Evolutionary conservation across 2,888 invertebrate genomes (phyloP).

Genomic region (Quadroppia sp.): DNA sequence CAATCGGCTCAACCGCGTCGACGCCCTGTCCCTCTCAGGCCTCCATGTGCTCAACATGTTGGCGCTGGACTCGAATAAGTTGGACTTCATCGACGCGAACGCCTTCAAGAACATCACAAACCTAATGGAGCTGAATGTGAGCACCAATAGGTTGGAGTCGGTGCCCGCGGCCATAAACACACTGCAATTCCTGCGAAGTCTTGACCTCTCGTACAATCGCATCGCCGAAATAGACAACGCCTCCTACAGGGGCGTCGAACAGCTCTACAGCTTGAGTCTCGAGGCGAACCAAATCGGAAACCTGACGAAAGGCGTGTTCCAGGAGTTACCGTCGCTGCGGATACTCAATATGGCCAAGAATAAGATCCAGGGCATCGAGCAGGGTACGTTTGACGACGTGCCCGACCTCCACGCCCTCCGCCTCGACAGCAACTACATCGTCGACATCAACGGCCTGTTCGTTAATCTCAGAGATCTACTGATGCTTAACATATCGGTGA

Average conservation of each 20-base stretch:
- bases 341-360: conserved; percentile 81
- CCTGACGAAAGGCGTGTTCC: conserved; percentile 72
- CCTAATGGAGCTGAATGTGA: conserved; percentile 81
- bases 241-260: conserved; percentile 76
- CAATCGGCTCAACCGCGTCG: conserved; percentile 73
- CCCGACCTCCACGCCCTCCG: conserved; percentile 79
- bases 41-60: conserved; percentile 78
- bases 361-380: conserved; percentile 70
- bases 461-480: conserved; percentile 74
- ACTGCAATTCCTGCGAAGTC: conserved; percentile 76
- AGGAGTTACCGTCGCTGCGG: conserved; percentile 66
- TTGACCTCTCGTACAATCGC: conserved; percentile 87
- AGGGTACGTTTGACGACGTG: conserved; percentile 68
- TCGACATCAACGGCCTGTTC: conserved; percentile 76
- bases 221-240: conserved; percentile 74
- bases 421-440: conserved; percentile 76
- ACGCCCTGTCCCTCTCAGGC: conserved; percentile 81
- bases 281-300: conserved; percentile 83
- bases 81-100: conserved; percentile 76
- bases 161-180: conserved; percentile 77
- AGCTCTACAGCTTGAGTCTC: conserved; percentile 79
- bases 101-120: conserved; percentile 86
- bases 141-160: conserved; percentile 74
- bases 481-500: conserved; percentile 89
- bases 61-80: conserved; percentile 77